phyloP scores from a whole-genome alignment of 1,140 invertebrate genomes.

The Bathynomus jamesi region DNA sequence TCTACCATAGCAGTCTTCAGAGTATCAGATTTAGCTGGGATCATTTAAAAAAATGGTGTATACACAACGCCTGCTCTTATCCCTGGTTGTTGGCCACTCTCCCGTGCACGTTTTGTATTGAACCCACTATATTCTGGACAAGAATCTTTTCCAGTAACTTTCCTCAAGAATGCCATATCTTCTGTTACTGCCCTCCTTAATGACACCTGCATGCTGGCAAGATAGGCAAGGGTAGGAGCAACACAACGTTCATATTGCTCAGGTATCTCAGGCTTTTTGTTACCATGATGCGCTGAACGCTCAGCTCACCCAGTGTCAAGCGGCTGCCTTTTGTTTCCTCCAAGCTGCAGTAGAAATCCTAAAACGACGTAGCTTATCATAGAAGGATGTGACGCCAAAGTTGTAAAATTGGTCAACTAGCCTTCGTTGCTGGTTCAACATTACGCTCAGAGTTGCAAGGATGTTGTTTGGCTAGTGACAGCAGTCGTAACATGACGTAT shows the following conservation, averaged over 20 bases:
- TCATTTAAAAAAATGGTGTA: conserved; percentile 10
- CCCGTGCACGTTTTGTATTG: conserved; percentile 3
- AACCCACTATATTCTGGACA: conserved; percentile 14
- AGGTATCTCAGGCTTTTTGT: no score
- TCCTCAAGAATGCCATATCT: no score
- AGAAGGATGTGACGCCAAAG: conserved; percentile 8
- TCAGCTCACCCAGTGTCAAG: no score
- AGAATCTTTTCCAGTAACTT: no score
- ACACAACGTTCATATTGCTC: no score
- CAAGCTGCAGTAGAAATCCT: no score
- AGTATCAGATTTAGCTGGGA: conserved; percentile 2
- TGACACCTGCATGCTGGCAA: no score
- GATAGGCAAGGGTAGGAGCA: no score
- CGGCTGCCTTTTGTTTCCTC: no score
- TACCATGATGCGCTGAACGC: no score
- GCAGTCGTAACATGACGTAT: conserved; percentile 3
- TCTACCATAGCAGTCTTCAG: conserved; percentile 11
- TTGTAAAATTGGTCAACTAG: conserved; percentile 11
- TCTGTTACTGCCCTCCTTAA: no score
- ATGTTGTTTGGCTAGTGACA: conserved; percentile 8
- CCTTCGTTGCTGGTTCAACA: conserved; percentile 10
- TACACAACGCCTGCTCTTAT: not conserved
- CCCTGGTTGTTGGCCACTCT: conserved; percentile 4
- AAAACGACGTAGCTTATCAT: conserved; percentile 10
- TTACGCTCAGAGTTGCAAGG: conserved; percentile 5